phyloP scores from a whole-genome alignment of 2,113 vertebrate species.

The Microcebus murinus region DNA sequence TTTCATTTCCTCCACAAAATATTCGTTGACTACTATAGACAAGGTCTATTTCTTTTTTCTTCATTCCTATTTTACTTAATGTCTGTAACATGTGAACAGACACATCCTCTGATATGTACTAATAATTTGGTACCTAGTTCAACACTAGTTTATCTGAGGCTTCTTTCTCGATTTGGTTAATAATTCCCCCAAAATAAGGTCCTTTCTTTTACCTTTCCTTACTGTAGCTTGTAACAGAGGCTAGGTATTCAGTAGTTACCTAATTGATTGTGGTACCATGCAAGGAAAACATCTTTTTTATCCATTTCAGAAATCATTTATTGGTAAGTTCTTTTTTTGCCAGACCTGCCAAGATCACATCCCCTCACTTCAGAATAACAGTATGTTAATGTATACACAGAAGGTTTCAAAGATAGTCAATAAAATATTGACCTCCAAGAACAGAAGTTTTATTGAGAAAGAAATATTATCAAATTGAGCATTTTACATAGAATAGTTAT shows the following conservation, averaged over 20 bases:
- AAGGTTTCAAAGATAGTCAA: background rate
- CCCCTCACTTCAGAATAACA: background rate
- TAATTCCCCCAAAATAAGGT: background rate
- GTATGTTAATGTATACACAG: background rate
- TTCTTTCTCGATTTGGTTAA: background rate
- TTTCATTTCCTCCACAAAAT: conserved; percentile 19
- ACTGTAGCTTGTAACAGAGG: background rate
- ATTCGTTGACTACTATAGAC: background rate
- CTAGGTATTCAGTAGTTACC: background rate
- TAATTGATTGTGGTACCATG: background rate
- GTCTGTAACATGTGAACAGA: background rate
- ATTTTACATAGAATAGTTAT: background rate
- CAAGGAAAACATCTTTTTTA: conserved; percentile 24
- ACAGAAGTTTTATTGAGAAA: background rate
- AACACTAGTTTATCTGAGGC: background rate
- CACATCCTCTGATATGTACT: background rate
- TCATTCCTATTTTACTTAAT: background rate
- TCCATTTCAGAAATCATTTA: conserved; percentile 19
- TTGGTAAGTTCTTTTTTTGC: background rate
- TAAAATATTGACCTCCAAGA: background rate
- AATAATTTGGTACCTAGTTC: background rate
- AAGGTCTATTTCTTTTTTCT: background rate
- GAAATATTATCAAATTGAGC: background rate
- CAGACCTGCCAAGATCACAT: background rate
- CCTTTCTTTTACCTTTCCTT: background rate